Evolutionary conservation across 2,888 invertebrate species (phyloP), one percentile per base, ranked within the genome.

Genomic region (Pelosia muscerda): DNA sequence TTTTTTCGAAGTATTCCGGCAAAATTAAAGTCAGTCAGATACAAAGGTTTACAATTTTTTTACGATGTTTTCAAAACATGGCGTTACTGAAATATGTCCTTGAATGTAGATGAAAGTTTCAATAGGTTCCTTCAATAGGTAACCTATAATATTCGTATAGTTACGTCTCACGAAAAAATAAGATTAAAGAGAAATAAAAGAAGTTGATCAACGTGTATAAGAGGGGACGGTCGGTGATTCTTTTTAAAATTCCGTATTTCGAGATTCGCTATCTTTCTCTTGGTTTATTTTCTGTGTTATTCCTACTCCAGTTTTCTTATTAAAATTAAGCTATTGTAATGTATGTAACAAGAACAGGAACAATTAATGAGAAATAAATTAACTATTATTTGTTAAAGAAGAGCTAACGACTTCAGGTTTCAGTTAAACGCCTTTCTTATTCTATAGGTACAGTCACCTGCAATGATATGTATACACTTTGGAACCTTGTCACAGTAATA

Each of bases 301-400:
- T 42, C 6, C 9, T 49, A 5, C 49, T 49, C 8, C n/a, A n/a
- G n/a, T 49, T 49, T 49, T 49, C n/a, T 49, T 49, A 49, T 9
- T 8, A n/a, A n/a, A 49, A 9, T 49, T 19, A 6, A 42, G 19
- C 49, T 8, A n/a, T 49, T n/a, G 9, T 49, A 1, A 49, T 42
- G n/a, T 49, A n/a, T 49, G 49, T 49, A n/a, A 49, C 11, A 34
- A 34, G 34, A 34, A 38, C 8, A 49, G 19, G 9, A 49, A 49
- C 49, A 49, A 2, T 42, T 49, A 49, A 49, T 49, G n/a, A 49
- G 5, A 49, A 49, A 15, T 49, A 9, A 19, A 49, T 49, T 1
- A 15, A 49, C n/a, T 49, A n/a, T 49, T 49, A 49, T 49, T n/a
- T 49, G 49, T n/a, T 49, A 49, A n/a, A 49, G 49, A 49, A 49